Evolutionary conservation across 2,113 vertebrate species (phyloP), one percentile per base, ranked within the genome.

Genomic region (Antigone vipio): DNA sequence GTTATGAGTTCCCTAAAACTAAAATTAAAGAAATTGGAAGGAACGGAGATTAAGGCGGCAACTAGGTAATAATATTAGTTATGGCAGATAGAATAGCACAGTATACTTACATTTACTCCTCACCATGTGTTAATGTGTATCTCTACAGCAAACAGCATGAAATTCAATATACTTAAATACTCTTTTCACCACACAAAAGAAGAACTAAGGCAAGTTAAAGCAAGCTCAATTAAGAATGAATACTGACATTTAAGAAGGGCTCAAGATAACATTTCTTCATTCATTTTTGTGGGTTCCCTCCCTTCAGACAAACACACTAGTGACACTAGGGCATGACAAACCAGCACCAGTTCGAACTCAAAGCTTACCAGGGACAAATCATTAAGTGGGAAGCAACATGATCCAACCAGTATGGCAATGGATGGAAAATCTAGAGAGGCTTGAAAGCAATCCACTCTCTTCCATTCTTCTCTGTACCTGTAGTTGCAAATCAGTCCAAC

Each of bases 121-220:
- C 47, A 38, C n/a, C 30, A 24, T 58, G 26, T 58, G 49, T 91
- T 89, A 91, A 93, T 47, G 58, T 62, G 34, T 40, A 73, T 88
- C 29, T 49, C 74, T 62, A 76, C 26, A 85, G 55, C 84, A 91
- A 88, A 90, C 24, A 85, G 75, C 38, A 85, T 42, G 80, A 88
- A 94, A 93, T 78, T 69, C 86, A 76, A 83, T 78, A 62, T 29
- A 80, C n/a, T 59, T 62, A 92, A 83, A 29, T 47, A 60, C n/a
- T 66, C 50, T 78, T 35, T 55, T 76, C 58, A 73, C n/a, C 32
- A 66, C 79, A 90, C 60, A 67, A 90, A 88, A 83, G 47, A 85
- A 68, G 3, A 56, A 75, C 53, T 30, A 60, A 84, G 21, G 58
- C 86, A 84, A 93, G 81, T 76, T 66, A 92, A 85, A 93, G 67